These are phyloP conservation scores for Lomographa bimaculata DNA, from an alignment of 2,888 invertebrate genomes.

Conservation along the genomic window DNA sequence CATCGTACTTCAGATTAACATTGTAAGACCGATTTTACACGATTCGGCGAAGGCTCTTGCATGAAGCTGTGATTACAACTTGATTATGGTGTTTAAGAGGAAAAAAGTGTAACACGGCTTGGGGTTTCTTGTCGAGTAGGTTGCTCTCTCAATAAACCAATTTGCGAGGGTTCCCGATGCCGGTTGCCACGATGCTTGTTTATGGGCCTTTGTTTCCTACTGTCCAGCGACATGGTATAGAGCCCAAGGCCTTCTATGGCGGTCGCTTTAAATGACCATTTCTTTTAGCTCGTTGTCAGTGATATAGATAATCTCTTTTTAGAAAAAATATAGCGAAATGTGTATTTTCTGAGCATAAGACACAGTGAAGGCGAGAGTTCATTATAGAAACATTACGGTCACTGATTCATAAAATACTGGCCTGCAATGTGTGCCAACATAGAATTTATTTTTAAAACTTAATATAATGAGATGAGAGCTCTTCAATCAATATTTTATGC, in stretches of 20 bases:
- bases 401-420: too few relatives aligned
- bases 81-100: constrained; percentile 26
- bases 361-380: not conserved
- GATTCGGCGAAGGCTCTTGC: not conserved
- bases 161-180: constrained; percentile 55
- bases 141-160: constrained; percentile 76
- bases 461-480: too few relatives aligned
- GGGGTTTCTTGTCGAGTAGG: constrained; percentile 49
- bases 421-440: too few relatives aligned
- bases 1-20: not conserved
- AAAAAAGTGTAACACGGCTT: not conserved
- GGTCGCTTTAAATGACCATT: constrained; percentile 50
- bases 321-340: constrained; percentile 1
- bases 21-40: not conserved
- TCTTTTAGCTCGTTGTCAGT: constrained; percentile 41
- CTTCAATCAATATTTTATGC: too few relatives aligned
- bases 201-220: constrained; percentile 20
- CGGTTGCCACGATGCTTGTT: constrained; percentile 17
- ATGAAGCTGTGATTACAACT: constrained; percentile 12
- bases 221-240: constrained; percentile 25
- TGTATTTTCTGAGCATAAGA: not conserved
- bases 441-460: too few relatives aligned
- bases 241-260: constrained; percentile 41
- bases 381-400: too few relatives aligned
- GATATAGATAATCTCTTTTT: constrained; percentile 16